Evolutionary conservation across 2,797 vertebrate species (phyloP), one percentile per base, ranked within the genome.

Genomic region (Neosilurus hyrtlii): DNA sequence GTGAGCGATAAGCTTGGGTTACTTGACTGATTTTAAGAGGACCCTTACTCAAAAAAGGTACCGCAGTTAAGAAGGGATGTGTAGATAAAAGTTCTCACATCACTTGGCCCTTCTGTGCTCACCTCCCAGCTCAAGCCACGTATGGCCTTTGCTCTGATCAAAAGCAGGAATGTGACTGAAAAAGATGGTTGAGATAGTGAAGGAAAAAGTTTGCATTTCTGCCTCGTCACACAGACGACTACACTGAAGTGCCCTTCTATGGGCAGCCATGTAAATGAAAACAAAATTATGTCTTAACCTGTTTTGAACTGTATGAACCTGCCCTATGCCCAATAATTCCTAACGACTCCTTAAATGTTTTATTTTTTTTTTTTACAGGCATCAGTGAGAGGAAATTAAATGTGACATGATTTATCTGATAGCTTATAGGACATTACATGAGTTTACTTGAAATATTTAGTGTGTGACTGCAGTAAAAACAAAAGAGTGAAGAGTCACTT

Each of bases 331-430:
- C 91, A 92, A 91, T 90, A 91, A 93, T 89, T 88, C 90, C 91
- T 93, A 94, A 91, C 91, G 92, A 30, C 30, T 93, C 94, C 89
- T 91, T 65, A 71, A 89, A 7, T 22, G 54, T 30, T 30, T 56
- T 24, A 56, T 26, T 73, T 75, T 57, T 61, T 59, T n/a, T 61
- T n/a, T n/a, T 37, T 59, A 86, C 87, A 90, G 91, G 92, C 90
- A 84, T 86, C 89, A 92, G 88, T 59, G 12, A 85, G 88, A 67
- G 89, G 89, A 94, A 94, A 95, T 90, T 90, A 93, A 92, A 91
- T 91, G 91, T 94, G 92, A 95, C 93, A 89, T 91, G 89, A 93
- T 90, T 90, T 92, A 92, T 92, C 93, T 83, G 30, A 91, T 80
- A 81, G 92, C 84, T 86, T 76, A 86, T 86, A 88, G 88, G 86